phyloP scores from a whole-genome alignment of 2,797 vertebrate genomes.

The Pipistrellus nathusii region DNA sequence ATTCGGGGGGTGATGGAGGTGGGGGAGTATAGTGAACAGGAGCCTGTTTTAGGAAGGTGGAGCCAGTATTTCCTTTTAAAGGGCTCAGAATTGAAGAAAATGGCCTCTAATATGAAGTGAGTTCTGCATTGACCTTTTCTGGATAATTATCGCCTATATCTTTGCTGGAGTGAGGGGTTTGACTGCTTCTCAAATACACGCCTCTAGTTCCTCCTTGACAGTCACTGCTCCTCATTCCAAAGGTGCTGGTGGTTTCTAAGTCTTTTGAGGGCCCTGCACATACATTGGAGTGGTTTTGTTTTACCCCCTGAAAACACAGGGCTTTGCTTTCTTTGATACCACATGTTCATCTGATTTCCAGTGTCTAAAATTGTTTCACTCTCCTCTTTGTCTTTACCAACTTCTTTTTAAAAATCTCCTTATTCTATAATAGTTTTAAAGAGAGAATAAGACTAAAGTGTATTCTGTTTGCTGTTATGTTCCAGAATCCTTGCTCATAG shows the following conservation, averaged over 20 bases:
- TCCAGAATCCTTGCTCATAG: neutral
- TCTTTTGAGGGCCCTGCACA: neutral
- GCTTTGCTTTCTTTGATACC: neutral
- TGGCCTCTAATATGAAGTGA: neutral
- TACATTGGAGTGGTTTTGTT: neutral
- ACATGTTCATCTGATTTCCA: neutral
- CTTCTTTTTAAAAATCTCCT: neutral
- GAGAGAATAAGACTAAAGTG: conserved; percentile 3
- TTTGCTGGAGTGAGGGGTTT: neutral
- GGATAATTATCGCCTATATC: neutral
- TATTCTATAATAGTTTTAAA: conserved; percentile 14
- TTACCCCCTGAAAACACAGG: neutral
- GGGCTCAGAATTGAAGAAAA: neutral
- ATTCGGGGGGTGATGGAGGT: neutral
- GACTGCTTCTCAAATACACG: neutral
- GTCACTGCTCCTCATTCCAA: neutral
- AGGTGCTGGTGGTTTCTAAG: neutral
- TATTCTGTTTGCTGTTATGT: neutral
- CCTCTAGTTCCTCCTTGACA: neutral
- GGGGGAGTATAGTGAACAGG: neutral
- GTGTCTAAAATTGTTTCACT: neutral
- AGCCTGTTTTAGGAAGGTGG: neutral
- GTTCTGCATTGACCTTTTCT: neutral
- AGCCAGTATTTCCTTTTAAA: neutral
- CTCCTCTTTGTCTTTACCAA: neutral